Evolutionary conservation across 30 jellyfish, hydroid and myxozoan genomes (phyloP).

Genomic region (Pseudorhiza aurosa): DNA sequence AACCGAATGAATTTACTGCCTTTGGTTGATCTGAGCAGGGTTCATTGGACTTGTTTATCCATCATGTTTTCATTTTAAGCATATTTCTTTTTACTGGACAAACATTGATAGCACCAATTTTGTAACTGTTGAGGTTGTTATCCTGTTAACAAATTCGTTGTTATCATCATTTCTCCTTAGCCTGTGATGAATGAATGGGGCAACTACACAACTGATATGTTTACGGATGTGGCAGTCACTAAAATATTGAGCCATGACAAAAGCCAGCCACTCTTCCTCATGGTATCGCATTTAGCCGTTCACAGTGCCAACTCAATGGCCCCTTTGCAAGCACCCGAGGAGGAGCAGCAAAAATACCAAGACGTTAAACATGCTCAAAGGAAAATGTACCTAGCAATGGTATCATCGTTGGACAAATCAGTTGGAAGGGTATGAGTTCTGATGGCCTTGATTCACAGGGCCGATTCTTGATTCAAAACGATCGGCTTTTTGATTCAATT

Average conservation of each 20-base stretch:
- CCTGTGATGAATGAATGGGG: constrained; percentile 77
- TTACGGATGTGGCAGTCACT: constrained; percentile 60
- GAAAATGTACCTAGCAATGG: constrained; percentile 61
- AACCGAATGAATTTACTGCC: too few relatives aligned
- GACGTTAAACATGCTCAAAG: constrained; percentile 49
- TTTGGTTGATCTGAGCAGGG: too few relatives aligned
- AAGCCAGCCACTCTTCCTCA: constrained; percentile 54
- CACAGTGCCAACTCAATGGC: constrained; percentile 74
- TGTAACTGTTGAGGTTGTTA: too few relatives aligned
- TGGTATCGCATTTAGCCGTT: constrained; percentile 69
- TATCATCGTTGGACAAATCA: constrained; percentile 54
- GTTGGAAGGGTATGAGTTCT: constrained; percentile 67
- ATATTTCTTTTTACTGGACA: too few relatives aligned
- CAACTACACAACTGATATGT: constrained; percentile 69
- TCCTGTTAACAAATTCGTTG: too few relatives aligned
- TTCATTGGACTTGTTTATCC: too few relatives aligned
- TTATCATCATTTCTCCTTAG: constrained; percentile 4
- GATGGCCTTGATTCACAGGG: too few relatives aligned
- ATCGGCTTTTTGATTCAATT: too few relatives aligned
- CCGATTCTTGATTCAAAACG: too few relatives aligned
- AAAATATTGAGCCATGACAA: constrained; percentile 49
- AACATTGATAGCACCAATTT: too few relatives aligned
- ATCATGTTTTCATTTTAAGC: too few relatives aligned
- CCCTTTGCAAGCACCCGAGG: constrained; percentile 80
- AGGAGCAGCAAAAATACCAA: constrained; percentile 22